Evolutionary conservation across 2,888 invertebrate genomes (phyloP), one percentile per base, ranked within the genome.

Genomic region (Nycteola revayana): DNA sequence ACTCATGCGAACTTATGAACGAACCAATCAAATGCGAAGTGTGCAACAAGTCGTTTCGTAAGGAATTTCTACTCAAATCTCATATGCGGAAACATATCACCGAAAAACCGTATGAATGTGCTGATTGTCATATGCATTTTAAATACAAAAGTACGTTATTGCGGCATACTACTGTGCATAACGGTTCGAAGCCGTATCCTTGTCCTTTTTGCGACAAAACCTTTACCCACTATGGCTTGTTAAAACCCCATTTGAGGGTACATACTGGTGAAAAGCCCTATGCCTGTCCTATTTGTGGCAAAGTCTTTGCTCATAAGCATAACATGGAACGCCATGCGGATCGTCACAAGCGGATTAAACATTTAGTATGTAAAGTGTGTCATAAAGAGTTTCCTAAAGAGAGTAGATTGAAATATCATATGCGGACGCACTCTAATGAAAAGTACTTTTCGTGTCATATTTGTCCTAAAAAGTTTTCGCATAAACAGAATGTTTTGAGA

Each of bases 331-430:
- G 78, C 0, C 83, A 84, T 10, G 49, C 61, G 1, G 1, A 65
- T 0, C 54, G 76, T 1, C 83, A 84, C 7, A 53, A 60, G 0
- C 71, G 73, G 14, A 49, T 69, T 0, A 83, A 83, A 21, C 63
- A 75, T 1, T 35, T 80, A 0, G 68, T 66, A 0, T 84, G 83
- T 10, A 66, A 66, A n/a, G 55, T 84, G 0, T 84, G 83, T 7
- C 58, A 72, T 1, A 82, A 77, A 7, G 56, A 57, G 6, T 84
- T 84, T 7, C 83, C 83, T 0, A 62, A 70, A 9, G 81, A 81
- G 17, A 80, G 79, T 9, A 36, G 83, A 1, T 1, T 84, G 1
- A 71, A 64, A 5, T 84, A 84, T 8, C 84, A 84, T 11, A 78
- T 84, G 78, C 46, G 66, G 0, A 74, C 63, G 0, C 84, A 84